phyloP scores from a whole-genome alignment of 2,888 invertebrate genomes.

The Mechanitis messenoides region DNA sequence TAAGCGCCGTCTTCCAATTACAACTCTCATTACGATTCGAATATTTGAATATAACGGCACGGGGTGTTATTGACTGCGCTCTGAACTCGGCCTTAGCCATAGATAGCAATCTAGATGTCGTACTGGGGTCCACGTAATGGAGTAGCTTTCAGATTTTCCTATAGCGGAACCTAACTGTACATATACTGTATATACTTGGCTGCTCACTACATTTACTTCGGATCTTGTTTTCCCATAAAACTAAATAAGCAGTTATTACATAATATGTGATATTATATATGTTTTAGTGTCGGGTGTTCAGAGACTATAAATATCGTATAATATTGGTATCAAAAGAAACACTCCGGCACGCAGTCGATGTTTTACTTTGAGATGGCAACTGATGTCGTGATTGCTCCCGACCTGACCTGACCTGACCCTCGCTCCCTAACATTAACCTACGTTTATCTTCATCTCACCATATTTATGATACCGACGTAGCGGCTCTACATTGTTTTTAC shows the following conservation, averaged over 20 bases:
- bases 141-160: conserved; percentile 45
- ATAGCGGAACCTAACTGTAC: conserved; percentile 40
- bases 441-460: conserved; percentile 44
- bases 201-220: conserved; percentile 23
- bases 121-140: conserved; percentile 56
- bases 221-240: conserved; percentile 10
- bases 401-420: conserved; percentile 54
- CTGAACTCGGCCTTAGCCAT: conserved; percentile 40
- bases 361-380: background rate
- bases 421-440: conserved; percentile 43
- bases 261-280: background rate
- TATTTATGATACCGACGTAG: conserved; percentile 28
- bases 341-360: background rate
- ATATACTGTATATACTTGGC: conserved; percentile 13
- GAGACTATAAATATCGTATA: no score
- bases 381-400: conserved; percentile 48
- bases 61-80: conserved; percentile 29
- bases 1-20: conserved; percentile 45
- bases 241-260: conserved; percentile 6
- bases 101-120: conserved; percentile 57
- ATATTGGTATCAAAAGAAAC: background rate
- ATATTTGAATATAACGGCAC: conserved; percentile 49
- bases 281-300: no score
- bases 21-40: conserved; percentile 45
- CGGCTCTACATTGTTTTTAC: conserved; percentile 8